These are phyloP conservation scores for Patella ulyssiponensis DNA, from an alignment of 2,888 invertebrate species.

Conservation along the genomic window DNA sequence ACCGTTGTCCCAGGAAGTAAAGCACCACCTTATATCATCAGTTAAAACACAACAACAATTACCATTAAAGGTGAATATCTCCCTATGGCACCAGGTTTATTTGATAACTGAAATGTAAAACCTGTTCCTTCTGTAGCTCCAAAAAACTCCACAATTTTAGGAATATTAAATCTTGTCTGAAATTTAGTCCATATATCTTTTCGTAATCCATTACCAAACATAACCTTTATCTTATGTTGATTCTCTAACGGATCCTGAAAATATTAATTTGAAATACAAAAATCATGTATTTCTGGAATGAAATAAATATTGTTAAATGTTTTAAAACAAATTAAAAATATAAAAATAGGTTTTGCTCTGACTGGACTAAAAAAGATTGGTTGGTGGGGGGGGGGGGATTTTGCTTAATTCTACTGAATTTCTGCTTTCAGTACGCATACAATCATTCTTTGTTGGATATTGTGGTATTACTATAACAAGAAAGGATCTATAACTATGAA, in stretches of 20 bases:
- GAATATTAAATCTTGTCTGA: conserved; percentile 86
- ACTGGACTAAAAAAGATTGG: too few species aligned
- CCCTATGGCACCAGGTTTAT: conserved; percentile 74
- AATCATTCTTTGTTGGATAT: too few species aligned
- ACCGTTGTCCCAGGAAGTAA: neutral
- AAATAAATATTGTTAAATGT: too few species aligned
- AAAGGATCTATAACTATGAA: too few species aligned
- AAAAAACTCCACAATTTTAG: conserved; percentile 90
- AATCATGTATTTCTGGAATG: too few species aligned
- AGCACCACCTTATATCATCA: too few species aligned
- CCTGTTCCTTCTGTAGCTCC: conserved; percentile 98
- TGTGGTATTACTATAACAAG: too few species aligned
- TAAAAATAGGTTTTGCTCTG: too few species aligned
- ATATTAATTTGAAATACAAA: neutral
- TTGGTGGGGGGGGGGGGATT: too few species aligned
- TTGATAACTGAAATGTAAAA: conserved; percentile 92
- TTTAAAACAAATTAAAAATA: too few species aligned
- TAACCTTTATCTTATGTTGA: conserved; percentile 76
- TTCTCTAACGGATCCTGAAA: conserved; percentile 65
- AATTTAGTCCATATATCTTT: conserved; percentile 94
- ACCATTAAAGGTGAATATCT: conserved; percentile 55
- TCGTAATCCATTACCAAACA: conserved; percentile 93
- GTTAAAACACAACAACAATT: conserved; percentile 23
- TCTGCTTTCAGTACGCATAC: too few species aligned
- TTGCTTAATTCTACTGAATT: too few species aligned